phyloP scores from a whole-genome alignment of 2,888 invertebrate genomes.

The Melanargia galathea region DNA sequence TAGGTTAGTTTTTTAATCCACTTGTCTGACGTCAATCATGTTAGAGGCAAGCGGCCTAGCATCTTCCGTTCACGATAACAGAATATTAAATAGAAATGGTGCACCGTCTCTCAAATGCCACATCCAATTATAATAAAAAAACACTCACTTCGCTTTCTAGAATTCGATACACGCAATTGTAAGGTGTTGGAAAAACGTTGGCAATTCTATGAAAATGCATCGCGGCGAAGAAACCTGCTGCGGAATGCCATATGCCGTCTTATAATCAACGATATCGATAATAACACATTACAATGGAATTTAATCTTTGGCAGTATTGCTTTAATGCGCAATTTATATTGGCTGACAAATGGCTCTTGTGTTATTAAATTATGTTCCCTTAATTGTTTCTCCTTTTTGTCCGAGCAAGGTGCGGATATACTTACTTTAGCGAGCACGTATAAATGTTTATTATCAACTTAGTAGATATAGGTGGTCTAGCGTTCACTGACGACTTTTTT shows the following conservation, averaged over 20 bases:
- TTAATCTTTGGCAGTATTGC: constrained; percentile 63
- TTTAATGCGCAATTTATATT: constrained; percentile 69
- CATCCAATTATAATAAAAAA: constrained; percentile 47
- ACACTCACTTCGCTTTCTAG: constrained; percentile 70
- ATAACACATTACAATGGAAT: constrained; percentile 57
- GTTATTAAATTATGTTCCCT: constrained; percentile 60
- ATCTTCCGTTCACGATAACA: constrained; percentile 39
- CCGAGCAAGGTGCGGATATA: constrained; percentile 77
- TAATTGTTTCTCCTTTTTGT: constrained; percentile 81
- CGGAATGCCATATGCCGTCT: constrained; percentile 71
- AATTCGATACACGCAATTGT: constrained; percentile 78
- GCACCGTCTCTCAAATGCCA: constrained; percentile 42
- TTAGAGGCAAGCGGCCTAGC: constrained; percentile 21
- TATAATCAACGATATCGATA: constrained; percentile 59
- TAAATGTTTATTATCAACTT: constrained; percentile 46
- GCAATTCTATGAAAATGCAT: constrained; percentile 80
- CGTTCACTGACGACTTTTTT: constrained; percentile 25
- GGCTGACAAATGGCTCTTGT: constrained; percentile 61
- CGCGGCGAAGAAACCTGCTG: constrained; percentile 71
- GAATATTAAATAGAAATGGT: constrained; percentile 30
- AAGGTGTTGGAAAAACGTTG: constrained; percentile 80
- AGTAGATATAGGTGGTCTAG: constrained; percentile 49
- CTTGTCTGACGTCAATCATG: constrained; percentile 40
- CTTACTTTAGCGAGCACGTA: constrained; percentile 49
- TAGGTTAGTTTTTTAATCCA: constrained; percentile 33